Conservation (phyloP, 2,113 vertebrate species). For the Gasterosteus aculeatus region DNA sequence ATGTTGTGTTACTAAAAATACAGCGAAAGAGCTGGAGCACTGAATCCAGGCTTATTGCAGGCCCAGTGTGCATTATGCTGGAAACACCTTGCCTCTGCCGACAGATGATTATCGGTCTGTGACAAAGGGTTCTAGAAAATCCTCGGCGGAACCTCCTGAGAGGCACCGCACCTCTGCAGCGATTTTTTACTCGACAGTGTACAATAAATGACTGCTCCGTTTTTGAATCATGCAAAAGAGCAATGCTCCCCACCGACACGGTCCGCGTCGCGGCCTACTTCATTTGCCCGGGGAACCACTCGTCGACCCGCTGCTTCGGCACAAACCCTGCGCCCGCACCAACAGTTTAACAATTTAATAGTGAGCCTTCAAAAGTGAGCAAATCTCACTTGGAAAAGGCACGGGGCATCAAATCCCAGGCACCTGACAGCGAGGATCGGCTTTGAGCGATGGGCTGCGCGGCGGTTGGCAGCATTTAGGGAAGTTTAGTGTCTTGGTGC, state of each 20-base stretch:
- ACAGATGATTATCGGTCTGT: slow-evolving; percentile 30
- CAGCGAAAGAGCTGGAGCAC: slow-evolving; percentile 48
- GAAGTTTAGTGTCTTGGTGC: slow-evolving; percentile 43
- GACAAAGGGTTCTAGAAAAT: slow-evolving; percentile 14
- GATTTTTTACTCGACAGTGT: slow-evolving; percentile 21
- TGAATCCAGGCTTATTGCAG: slow-evolving; percentile 53
- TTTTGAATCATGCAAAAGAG: slow-evolving; percentile 17
- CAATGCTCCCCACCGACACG: slow-evolving; percentile 56
- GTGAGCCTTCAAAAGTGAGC: background rate
- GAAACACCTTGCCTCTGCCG: slow-evolving; percentile 48
- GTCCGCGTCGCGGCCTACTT: slow-evolving; percentile 50
- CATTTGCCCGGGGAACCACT: slow-evolving; percentile 31
- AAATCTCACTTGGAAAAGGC: slow-evolving; percentile 10
- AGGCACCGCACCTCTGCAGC: background rate
- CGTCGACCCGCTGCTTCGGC: slow-evolving; percentile 34
- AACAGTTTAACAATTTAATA: slow-evolving; percentile 12
- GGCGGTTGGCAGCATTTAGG: slow-evolving; percentile 34
- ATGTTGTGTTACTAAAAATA: slow-evolving; percentile 74
- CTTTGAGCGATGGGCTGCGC: slow-evolving; percentile 34
- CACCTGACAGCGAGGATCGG: slow-evolving; percentile 6
- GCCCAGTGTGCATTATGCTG: slow-evolving; percentile 28
- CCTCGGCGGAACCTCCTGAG: background rate
- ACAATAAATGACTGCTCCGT: slow-evolving; percentile 28
- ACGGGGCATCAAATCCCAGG: slow-evolving; percentile 21
- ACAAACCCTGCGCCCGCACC: slow-evolving; percentile 22